Base-by-base conservation (phyloP, 2,888 invertebrate species). In the Rambutsinella grinnellia region DNA sequence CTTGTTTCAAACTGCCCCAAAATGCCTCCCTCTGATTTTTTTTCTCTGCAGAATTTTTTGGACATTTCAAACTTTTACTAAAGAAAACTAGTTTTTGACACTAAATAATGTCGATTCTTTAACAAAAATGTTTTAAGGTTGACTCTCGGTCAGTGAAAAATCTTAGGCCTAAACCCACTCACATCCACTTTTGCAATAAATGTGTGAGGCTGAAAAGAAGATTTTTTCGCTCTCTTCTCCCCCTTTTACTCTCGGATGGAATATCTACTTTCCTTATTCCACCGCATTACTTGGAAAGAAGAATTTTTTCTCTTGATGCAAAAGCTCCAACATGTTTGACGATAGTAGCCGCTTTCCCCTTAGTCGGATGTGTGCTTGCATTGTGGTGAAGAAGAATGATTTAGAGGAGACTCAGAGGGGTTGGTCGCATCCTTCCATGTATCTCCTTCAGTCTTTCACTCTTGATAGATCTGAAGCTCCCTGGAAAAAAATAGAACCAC, bases 341-440 rank as follows among this genome's bases (percentile, higher is more conserved):
- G 21, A 51, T n/a, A 8, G n/a, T n/a, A n/a, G n/a, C n/a, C n/a
- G n/a, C n/a, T n/a, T n/a, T n/a, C 19, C 3, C 54, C 26, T 44
- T 44, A 2, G 36, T 36, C 58, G 17, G n/a, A 10, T 58, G 6
- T 44, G 61, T 24, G 47, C 44, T 26, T 44, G 21, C 36, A 36
- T 44, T 56, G 44, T 36, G 21, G 27, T 24, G 54, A 44, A 28
- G 23, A 56, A 53, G 66, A 27, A 66, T 66, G 66, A 66, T 66
- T 66, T 66, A 66, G 66, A 66, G 66, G 56, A 66, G 56, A 66
- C 28, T 24, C 54, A 56, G 27, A 54, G 66, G 63, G 66, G 66
- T 66, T 66, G 66, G 66, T 66, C 54, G 66, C 51, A 53, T 54
- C 23, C 66, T 66, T 46, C 56, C 56, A 56, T 66, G 66, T 53